Evolutionary conservation across 2,113 vertebrate genomes (phyloP), one percentile per base, ranked within the genome.

Genomic region (Cheilinus undulatus): DNA sequence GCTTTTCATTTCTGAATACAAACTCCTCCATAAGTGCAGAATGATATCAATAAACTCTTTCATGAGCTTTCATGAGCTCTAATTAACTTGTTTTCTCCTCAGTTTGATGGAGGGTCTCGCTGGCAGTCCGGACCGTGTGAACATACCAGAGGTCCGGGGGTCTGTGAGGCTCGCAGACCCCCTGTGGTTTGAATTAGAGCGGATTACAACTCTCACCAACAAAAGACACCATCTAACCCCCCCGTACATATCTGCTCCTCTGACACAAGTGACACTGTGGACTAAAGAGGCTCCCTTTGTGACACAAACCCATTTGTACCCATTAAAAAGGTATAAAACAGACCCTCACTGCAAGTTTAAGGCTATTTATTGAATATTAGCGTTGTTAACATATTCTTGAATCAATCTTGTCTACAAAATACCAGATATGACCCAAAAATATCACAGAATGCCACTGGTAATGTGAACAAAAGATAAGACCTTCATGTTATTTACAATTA

Each of bases 131-230:
- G 73, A 75, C 46, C 48, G 54, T 79, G 73, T 78, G 72, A 88
- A 65, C 60, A 68, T 62, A 67, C 54, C 64, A 72, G 23, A 84
- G 59, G 60, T 71, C 70, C 17, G 5, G 46, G 51, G 56, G 38
- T 61, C 42, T 76, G 64, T 42, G 48, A 50, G 42, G 50, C 71
- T 69, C 15, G 54, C 20, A 14, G 68, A 82, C 75, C 81, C 86
- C 69, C 60, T 28, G 69, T 71, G 70, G 65, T 66, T 67, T 71
- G 78, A 84, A 84, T 86, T 78, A 86, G 71, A 76, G 64, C 34
- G 60, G 86, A 90, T 87, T 83, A 86, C 80, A 90, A 76, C 49
- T 77, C 48, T 59, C 22, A 20, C 28, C 49, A 66, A 86, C 71
- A 79, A 84, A 76, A 76, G 42, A 72, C 54, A 49, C 46, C 63